A percentile compares a stretch with the other conserved stretches of the same genome.
Evolutionary conservation across 2,888 invertebrate species (phyloP).

Genomic region (Polydesmus complanatus): DNA sequence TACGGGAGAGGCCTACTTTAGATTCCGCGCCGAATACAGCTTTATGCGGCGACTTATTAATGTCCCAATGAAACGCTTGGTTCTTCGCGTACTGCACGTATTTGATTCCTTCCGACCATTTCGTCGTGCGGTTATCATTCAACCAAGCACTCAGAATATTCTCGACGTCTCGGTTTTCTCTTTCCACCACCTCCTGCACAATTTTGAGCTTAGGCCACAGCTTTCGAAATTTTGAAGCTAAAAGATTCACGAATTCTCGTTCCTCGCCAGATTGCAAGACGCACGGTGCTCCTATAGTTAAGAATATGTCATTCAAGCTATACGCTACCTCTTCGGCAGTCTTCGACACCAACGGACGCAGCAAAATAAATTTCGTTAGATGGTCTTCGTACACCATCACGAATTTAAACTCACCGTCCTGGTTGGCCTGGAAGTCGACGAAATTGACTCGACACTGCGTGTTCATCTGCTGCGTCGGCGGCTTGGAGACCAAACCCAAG

Average conservation of each 20-base stretch:
- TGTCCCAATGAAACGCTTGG: slow-evolving; percentile 17
- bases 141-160: slow-evolving; percentile 19
- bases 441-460: slow-evolving; percentile 19
- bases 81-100: slow-evolving; percentile 19
- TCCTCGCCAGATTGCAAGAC: slow-evolving; percentile 20
- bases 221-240: slow-evolving; percentile 12
- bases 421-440: slow-evolving; percentile 21
- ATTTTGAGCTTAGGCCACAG: slow-evolving; percentile 17
- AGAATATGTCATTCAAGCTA: slow-evolving; percentile 19
- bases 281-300: slow-evolving; percentile 17
- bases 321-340: slow-evolving; percentile 18
- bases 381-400: slow-evolving; percentile 23
- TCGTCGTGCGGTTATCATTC: slow-evolving; percentile 17
- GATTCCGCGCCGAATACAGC: slow-evolving; percentile 15
- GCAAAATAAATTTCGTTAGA: slow-evolving; percentile 21
- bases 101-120: slow-evolving; percentile 20
- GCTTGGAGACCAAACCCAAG: background rate
- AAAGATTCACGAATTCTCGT: slow-evolving; percentile 17
- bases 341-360: slow-evolving; percentile 21
- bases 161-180: slow-evolving; percentile 16
- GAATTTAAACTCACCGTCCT: slow-evolving; percentile 20
- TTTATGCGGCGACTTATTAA: slow-evolving; percentile 16
- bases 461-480: background rate
- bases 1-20: slow-evolving; percentile 15
- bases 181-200: slow-evolving; percentile 17